Conservation (phyloP, 2,888 invertebrate species). For the Halocaridina rubra region DNA sequence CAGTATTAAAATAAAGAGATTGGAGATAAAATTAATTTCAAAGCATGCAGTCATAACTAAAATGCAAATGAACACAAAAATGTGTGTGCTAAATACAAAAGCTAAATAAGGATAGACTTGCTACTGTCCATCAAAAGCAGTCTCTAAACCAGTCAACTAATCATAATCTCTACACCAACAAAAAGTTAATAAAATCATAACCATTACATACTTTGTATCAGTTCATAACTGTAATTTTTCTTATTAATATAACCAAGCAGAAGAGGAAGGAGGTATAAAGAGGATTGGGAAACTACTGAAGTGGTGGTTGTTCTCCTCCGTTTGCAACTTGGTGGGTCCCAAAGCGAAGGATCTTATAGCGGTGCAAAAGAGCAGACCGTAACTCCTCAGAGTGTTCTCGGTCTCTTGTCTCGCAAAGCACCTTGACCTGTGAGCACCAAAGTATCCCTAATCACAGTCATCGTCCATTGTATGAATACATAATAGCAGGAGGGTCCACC, state of each 20-base stretch:
- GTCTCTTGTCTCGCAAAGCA: constrained; percentile 90
- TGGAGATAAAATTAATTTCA: too few species aligned
- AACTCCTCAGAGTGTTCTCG: constrained; percentile 79
- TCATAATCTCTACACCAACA: background rate
- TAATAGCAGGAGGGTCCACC: too few species aligned
- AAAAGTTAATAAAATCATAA: background rate
- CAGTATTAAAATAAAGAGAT: too few species aligned
- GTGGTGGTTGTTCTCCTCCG: background rate
- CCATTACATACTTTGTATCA: background rate
- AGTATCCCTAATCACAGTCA: too few species aligned
- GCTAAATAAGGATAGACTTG: too few species aligned
- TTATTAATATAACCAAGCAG: background rate
- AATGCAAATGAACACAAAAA: too few species aligned
- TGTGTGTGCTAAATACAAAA: too few species aligned
- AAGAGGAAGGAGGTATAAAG: background rate
- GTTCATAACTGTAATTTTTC: background rate
- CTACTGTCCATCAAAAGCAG: background rate
- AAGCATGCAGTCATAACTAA: too few species aligned
- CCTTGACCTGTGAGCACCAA: constrained; percentile 82
- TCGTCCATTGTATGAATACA: too few species aligned
- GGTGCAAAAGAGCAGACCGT: constrained; percentile 72
- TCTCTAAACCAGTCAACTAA: background rate
- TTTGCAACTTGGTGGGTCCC: constrained; percentile 47
- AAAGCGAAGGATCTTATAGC: constrained; percentile 74
- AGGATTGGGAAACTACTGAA: background rate